Evolutionary conservation across 2,113 vertebrate species (phyloP).

Genomic region (Ivindomyrus marchei): DNA sequence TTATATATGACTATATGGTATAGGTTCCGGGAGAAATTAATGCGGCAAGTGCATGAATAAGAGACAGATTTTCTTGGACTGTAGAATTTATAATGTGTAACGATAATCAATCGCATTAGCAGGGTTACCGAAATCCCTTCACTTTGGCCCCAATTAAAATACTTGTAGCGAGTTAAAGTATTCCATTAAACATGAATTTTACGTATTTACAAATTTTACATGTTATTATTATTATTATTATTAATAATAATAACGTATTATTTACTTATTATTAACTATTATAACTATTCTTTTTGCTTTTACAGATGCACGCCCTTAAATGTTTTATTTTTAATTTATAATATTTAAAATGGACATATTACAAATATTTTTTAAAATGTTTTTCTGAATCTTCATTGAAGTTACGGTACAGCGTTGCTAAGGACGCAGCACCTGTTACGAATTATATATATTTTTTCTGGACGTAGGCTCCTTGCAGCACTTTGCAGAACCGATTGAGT

Average conservation of each 20-base stretch:
- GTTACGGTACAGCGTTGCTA: not conserved
- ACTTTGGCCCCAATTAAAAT: not conserved
- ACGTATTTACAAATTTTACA: not conserved
- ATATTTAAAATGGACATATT: not conserved
- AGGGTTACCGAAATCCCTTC: not conserved
- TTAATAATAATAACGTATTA: not conserved
- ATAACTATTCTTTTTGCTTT: not conserved
- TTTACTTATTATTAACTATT: not conserved
- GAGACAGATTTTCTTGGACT: not conserved
- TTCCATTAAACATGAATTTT: not conserved
- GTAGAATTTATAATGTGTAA: not conserved
- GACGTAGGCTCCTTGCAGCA: not conserved
- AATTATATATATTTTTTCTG: not conserved
- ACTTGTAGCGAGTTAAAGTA: not conserved
- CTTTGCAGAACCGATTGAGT: not conserved
- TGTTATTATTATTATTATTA: not conserved
- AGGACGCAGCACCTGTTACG: not conserved
- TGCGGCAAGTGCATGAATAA: not conserved
- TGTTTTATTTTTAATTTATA: not conserved
- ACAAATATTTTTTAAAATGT: not conserved
- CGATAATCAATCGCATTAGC: not conserved
- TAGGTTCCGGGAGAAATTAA: not conserved
- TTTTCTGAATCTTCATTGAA: not conserved
- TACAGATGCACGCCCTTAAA: not conserved
- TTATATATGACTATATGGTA: not conserved